Evolutionary conservation across 2,888 invertebrate species (phyloP), one percentile per base, ranked within the genome.

Genomic region (Lochmaea capreae): DNA sequence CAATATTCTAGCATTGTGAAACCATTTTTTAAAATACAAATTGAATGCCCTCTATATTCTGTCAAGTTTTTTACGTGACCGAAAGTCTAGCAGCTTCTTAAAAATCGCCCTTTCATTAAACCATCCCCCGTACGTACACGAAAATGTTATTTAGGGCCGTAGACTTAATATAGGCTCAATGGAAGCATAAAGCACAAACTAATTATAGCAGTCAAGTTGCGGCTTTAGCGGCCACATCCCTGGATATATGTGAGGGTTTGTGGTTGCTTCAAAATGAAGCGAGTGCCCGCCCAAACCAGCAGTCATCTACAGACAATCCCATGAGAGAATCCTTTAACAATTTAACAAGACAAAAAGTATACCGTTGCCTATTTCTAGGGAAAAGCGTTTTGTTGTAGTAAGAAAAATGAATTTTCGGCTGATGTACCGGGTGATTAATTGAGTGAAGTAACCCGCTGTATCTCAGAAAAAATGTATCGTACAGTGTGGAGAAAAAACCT

Each of bases 191-290:
- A 33, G 59, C 59, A 26, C 59, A 33, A 33, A 59, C 33, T 59
- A 59, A 59, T 59, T 33, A 59, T 33, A 59, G 16, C 16, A 54
- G 59, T 59, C 59, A 59, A 59, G 59, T 59, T 59, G 59, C 12
- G 59, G 59, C 10, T 59, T 59, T n/a, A 26, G 26, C 59, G 26
- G n/a, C 33, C 59, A 33, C 59, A 33, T 33, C 33, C 59, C 26
- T 33, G 59, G 59, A 26, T 59, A 59, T 14, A 26, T 14, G 33
- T 33, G 59, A 26, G 26, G 26, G 59, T 33, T 59, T 59, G 59
- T 33, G 59, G 59, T 33, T 26, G 33, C 58, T n/a, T 26, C 26
- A 4, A 59, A 59, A 59, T 59, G 58, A 33, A 54, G 18, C 16
- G 16, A 54, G 54, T 54, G 18, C 54, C 18, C 9, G 54, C 16